A percentile compares a stretch with the other conserved stretches of the same genome.
These are phyloP conservation scores for Fragum fragum DNA, from an alignment of 2,888 invertebrate species.

Conservation along the genomic window DNA sequence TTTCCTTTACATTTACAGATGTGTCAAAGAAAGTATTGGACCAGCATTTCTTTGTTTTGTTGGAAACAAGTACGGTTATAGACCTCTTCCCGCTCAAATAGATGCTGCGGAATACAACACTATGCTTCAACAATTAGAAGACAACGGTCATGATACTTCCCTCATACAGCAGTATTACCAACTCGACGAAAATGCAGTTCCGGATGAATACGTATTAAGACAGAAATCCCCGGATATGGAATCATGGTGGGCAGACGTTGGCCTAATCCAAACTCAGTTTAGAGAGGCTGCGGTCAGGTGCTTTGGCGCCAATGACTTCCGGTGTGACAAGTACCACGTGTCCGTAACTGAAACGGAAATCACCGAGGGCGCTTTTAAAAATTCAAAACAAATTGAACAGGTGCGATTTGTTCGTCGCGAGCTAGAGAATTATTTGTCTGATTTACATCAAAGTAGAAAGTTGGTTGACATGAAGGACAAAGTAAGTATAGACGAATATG, in stretches of 20 bases:
- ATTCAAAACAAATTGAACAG: slow-evolving; percentile 38
- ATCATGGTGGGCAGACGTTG: slow-evolving; percentile 57
- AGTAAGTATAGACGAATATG: slow-evolving; percentile 51
- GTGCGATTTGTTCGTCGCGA: slow-evolving; percentile 47
- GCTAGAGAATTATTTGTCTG: slow-evolving; percentile 37
- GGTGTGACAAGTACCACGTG: slow-evolving; percentile 57
- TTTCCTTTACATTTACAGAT: slow-evolving; percentile 44
- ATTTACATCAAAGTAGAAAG: slow-evolving; percentile 54
- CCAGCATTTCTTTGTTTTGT: slow-evolving; percentile 74
- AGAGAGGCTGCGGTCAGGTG: slow-evolving; percentile 51
- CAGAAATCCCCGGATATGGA: slow-evolving; percentile 47
- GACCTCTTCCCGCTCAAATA: slow-evolving; percentile 80
- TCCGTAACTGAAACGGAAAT: slow-evolving; percentile 67
- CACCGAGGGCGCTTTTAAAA: slow-evolving; percentile 48
- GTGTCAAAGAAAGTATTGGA: slow-evolving; percentile 71
- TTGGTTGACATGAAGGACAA: slow-evolving; percentile 47
- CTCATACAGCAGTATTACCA: slow-evolving; percentile 79
- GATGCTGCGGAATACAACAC: slow-evolving; percentile 74
- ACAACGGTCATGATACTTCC: slow-evolving; percentile 60
- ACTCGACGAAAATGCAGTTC: slow-evolving; percentile 79
- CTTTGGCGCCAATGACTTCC: slow-evolving; percentile 40
- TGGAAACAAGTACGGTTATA: slow-evolving; percentile 84
- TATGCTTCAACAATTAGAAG: slow-evolving; percentile 66
- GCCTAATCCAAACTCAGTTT: slow-evolving; percentile 42
- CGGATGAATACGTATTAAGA: slow-evolving; percentile 78